Conservation (phyloP, 2,888 invertebrate species). For the Incurvaria masculella region DNA sequence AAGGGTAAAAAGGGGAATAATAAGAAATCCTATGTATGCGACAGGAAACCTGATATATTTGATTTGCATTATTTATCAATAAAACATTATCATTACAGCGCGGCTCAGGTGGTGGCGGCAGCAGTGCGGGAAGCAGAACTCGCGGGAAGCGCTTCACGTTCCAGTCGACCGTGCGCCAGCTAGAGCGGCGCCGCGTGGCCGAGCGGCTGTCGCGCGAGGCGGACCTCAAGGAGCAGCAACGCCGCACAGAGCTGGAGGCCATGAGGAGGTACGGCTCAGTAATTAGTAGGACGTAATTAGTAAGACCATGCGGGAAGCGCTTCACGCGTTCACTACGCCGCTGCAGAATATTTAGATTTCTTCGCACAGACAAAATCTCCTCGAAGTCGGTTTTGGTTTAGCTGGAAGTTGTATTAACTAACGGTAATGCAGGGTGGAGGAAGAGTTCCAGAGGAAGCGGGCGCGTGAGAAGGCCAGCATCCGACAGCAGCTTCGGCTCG, state of each 20-base stretch:
- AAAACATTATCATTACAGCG: too few species aligned
- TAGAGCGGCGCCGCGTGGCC: slow-evolving; percentile 69
- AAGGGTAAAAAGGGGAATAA: too few species aligned
- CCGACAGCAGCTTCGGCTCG: slow-evolving; percentile 69
- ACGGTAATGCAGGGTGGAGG: slow-evolving; percentile 73
- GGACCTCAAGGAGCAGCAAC: slow-evolving; percentile 71
- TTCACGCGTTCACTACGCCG: too few species aligned
- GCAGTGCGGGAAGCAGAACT: slow-evolving; percentile 12
- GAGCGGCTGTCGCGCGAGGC: slow-evolving; percentile 75
- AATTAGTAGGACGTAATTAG: too few species aligned
- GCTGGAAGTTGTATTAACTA: too few species aligned
- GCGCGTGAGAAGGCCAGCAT: slow-evolving; percentile 74
- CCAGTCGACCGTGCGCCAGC: slow-evolving; percentile 80
- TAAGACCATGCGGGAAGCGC: too few species aligned
- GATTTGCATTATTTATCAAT: too few species aligned
- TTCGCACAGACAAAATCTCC: too few species aligned
- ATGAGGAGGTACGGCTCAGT: slow-evolving; percentile 64
- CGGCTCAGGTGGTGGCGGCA: background rate
- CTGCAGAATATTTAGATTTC: too few species aligned
- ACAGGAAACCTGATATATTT: too few species aligned
- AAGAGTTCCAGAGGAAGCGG: slow-evolving; percentile 82
- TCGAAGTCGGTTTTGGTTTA: too few species aligned
- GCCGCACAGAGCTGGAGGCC: slow-evolving; percentile 73
- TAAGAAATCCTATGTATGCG: too few species aligned
- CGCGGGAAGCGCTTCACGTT: slow-evolving; percentile 72